Evolutionary conservation across 2,888 invertebrate genomes (phyloP), one percentile per base, ranked within the genome.

Genomic region (Nomada hirtipes): DNA sequence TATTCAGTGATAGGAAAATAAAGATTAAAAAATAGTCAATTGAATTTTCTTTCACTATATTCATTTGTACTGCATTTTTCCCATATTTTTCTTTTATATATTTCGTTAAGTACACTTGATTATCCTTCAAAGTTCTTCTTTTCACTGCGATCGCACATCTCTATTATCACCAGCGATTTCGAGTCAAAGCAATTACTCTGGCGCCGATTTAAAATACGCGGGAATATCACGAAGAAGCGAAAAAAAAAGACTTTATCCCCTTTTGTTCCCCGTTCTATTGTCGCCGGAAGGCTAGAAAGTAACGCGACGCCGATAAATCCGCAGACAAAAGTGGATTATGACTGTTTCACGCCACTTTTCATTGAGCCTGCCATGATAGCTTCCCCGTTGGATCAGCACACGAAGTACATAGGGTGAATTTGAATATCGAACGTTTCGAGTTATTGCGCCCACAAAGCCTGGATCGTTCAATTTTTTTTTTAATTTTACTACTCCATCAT

Each of bases 251-350:
- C 15, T 15, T 70, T 29, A 20, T 59, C 18, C 20, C 53, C 69
- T 59, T 83, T 84, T 67, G 67, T 63, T 73, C 44, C 47, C 29
- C 36, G 61, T 57, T 74, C 76, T 60, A 73, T 79, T 72, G 52
- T 59, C 63, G 63, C 44, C 55, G 64, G 26, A n/a, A 29, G 57
- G 44, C 73, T 78, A 80, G 78, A 79, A 86, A 79, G 72, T 64
- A 53, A 68, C 59, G 60, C 44, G 53, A 71, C 42, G 68, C 52
- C 79, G 81, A 83, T 87, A 85, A 87, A 85, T 86, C 79, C 77
- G 83, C 83, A 79, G 83, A 87, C 87, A 83, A 86, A 87, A 87
- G 81, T 87, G 81, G 87, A 86, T 87, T 87, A 87, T 77, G 85
- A 78, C 78, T 77, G 80, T 83, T 79, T 60, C 76, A 65, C 50